These are phyloP conservation scores for Jaculus jaculus DNA, from an alignment of 2,113 vertebrate genomes.

Conservation along the genomic window DNA sequence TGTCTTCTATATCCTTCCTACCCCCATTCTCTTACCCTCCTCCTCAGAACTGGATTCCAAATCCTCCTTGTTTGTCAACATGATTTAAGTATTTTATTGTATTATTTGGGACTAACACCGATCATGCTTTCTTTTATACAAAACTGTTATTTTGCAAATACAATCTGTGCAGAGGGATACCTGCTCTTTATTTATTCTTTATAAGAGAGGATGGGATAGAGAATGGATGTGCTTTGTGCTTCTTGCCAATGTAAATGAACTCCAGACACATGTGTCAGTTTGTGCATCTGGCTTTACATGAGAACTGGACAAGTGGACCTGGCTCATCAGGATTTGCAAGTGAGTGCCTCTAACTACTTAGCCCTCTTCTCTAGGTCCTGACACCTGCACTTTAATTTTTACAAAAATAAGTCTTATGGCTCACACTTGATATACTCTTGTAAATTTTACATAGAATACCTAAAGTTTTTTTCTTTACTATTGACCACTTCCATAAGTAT, in stretches of 20 bases:
- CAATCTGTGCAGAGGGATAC: background rate
- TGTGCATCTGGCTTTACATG: too few species aligned
- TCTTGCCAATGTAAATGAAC: too few species aligned
- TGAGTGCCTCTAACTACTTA: too few species aligned
- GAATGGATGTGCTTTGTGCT: too few species aligned
- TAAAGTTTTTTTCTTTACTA: background rate
- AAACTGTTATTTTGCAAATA: background rate
- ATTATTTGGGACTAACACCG: background rate
- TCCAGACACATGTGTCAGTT: too few species aligned
- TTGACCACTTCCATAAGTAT: too few species aligned
- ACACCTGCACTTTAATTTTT: background rate
- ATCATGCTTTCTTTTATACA: background rate
- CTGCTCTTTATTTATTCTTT: background rate
- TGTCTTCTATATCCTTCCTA: background rate
- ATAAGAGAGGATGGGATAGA: too few species aligned
- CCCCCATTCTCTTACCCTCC: rapidly evolving
- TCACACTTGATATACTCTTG: background rate
- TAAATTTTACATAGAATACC: background rate
- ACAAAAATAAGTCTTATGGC: background rate
- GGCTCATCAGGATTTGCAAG: too few species aligned
- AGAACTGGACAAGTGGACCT: too few species aligned
- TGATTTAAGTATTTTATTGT: background rate
- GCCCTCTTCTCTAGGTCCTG: too few species aligned
- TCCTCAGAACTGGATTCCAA: background rate
- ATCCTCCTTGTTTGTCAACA: background rate